phyloP scores from a whole-genome alignment of 2,113 vertebrate genomes.

The Telmatochromis brichardi region DNA sequence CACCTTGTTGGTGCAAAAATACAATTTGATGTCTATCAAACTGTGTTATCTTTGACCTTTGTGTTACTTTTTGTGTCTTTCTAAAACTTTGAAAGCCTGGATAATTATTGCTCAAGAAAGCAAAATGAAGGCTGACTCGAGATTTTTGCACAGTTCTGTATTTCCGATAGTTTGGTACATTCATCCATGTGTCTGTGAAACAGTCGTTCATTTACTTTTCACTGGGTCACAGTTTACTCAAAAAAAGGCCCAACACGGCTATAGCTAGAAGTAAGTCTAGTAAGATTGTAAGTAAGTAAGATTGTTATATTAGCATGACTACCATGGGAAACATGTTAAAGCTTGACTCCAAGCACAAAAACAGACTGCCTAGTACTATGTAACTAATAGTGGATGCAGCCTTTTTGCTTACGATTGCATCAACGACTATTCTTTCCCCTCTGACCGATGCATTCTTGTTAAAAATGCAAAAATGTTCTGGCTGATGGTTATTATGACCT shows the following conservation, averaged over 20 bases:
- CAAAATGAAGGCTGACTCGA: not conserved
- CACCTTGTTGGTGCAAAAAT: not conserved
- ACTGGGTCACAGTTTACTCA: not conserved
- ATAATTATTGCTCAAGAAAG: not conserved
- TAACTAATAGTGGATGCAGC: not conserved
- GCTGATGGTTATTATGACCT: not conserved
- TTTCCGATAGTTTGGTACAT: accelerated
- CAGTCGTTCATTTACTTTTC: not conserved
- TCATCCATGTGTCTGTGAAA: not conserved
- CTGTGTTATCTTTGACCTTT: not conserved
- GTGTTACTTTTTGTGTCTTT: not conserved
- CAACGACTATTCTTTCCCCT: not conserved
- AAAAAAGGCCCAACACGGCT: accelerated
- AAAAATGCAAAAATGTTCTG: not conserved
- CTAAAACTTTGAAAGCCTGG: not conserved
- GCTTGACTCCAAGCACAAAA: not conserved
- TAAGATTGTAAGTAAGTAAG: no score
- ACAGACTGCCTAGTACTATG: not conserved
- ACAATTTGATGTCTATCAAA: accelerated
- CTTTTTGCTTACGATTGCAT: not conserved
- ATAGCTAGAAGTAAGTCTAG: not conserved
- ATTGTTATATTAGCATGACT: not conserved
- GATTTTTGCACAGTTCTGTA: not conserved
- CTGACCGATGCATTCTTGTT: not conserved
- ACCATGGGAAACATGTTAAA: not conserved